Base-by-base conservation (phyloP, 1,140 invertebrate species). In the Diorhabda elongata region DNA sequence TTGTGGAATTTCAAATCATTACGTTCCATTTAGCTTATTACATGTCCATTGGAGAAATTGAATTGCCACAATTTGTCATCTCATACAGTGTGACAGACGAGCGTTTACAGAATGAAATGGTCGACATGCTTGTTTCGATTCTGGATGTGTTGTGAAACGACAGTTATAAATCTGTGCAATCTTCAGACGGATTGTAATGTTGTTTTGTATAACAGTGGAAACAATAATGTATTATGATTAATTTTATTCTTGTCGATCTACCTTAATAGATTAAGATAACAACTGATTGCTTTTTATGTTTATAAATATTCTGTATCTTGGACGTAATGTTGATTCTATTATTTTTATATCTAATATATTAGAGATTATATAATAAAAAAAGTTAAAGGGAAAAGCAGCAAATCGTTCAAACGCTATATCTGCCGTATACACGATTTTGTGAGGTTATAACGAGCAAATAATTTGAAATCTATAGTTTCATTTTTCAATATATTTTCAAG, bases 51-150 rank as follows among this genome's bases (percentile, higher is more conserved):
- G 63, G 63, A 64, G 63, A 64, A 64, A 64, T 64, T 45, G 45
- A 64, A 64, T 64, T 64, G 45, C 43, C 4, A 44, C 63, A 11
- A 64, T 64, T 64, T 56, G 63, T 64, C 63, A 64, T 64, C 45
- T 56, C 63, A 64, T 64, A 64, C 63, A 64, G 45, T 64, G 63
- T 64, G 63, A 64, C 63, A 56, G 63, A 64, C 63, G 63, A 44
- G 52, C 63, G 45, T 64, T 64, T 57, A 57, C 45, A 41, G 63
- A 64, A 64, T 64, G 44, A 11, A 64, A 64, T 64, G 63, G 63
- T 26, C 43, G 45, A 56, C 63, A 64, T 64, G n/a, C 9, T 57
- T 57, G 63, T 64, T 64, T 64, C 47, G 63, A 64, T 64, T 64
- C 44, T 57, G 41, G 45, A 64, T 64, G 63, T 64, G 63, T 64